Conservation (phyloP, 2,888 invertebrate species). For the Scaptomyza parva region DNA sequence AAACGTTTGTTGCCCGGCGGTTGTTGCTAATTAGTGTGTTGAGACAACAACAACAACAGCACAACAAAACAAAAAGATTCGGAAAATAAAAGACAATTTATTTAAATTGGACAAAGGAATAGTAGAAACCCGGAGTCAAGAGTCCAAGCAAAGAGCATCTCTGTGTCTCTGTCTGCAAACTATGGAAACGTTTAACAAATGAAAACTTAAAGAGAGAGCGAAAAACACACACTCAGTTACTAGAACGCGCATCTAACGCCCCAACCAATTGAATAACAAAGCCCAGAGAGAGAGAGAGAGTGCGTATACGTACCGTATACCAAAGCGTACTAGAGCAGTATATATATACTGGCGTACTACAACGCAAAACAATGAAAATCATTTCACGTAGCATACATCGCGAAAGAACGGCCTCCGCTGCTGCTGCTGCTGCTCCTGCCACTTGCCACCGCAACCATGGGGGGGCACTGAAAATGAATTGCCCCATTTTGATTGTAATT, state of each 20-base stretch:
- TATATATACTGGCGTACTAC: conserved; percentile 20
- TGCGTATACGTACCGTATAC: conserved; percentile 33
- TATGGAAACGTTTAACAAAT: conserved; percentile 45
- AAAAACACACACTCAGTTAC: conserved; percentile 15
- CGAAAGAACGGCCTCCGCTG: conserved; percentile 39
- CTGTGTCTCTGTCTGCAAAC: conserved; percentile 49
- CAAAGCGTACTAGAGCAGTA: no score
- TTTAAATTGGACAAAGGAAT: conserved; percentile 52
- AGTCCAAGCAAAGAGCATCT: no score
- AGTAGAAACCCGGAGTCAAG: conserved; percentile 3
- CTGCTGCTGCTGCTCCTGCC: conserved; percentile 16
- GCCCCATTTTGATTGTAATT: conserved; percentile 84
- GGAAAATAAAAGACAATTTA: conserved; percentile 33
- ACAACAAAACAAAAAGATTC: conserved; percentile 18
- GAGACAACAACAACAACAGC: not conserved
- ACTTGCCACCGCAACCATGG: conserved; percentile 37
- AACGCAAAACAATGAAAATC: conserved; percentile 74
- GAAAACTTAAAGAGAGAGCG: conserved; percentile 41
- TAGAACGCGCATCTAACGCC: conserved; percentile 1
- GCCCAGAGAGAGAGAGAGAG: conserved; percentile 2
- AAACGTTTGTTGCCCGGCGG: conserved; percentile 41
- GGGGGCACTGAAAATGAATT: conserved; percentile 78
- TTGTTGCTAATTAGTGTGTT: conserved; percentile 59
- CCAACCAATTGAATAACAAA: conserved; percentile 41
- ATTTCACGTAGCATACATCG: conserved; percentile 75